Evolutionary conservation across 2,113 vertebrate genomes (phyloP), one percentile per base, ranked within the genome.

Genomic region (Paralichthys olivaceus): DNA sequence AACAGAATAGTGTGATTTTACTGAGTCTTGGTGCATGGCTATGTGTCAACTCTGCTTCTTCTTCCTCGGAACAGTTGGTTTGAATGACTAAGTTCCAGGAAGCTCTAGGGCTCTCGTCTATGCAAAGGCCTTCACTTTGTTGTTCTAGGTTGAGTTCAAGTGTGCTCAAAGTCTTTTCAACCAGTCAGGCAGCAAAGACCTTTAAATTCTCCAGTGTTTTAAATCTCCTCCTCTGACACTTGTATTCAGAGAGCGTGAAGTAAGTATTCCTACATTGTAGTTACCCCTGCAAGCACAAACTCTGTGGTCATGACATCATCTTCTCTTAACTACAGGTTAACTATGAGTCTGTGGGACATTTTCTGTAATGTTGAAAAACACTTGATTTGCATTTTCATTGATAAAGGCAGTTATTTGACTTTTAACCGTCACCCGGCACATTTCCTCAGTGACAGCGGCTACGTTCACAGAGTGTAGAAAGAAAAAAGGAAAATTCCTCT

Each of bases 251-350:
- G 51, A 69, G 49, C 2, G 0, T 40, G 57, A 66, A 51, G 15
- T 56, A 58, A 62, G 56, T 77, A 65, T 19, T 29, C 57, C 51
- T 40, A 7, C 29, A 9, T 11, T 66, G 55, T 53, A 20, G 63
- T 67, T 59, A 72, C 72, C 63, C 55, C 70, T 70, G 32, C 61
- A 72, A 86, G 57, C 79, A 67, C 69, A 63, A 51, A 32, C n/a
- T 47, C 25, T 40, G 63, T 25, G 15, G 19, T 43, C 45, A 49
- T 40, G 26, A 22, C 40, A 43, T 68, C 20, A 9, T 45, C 61
- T 49, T 62, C 61, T 40, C 4, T 3, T 13, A 34, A 34, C 32
- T 34, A 34, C 12, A 40, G 70, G 20, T 23, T 73, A 40, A 23
- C 2, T 15, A 28, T 37, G 15, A 69, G 20, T 53, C 54, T 26